Base-by-base conservation (phyloP, 2,797 vertebrate species). In the Alfaro cultratus region DNA sequence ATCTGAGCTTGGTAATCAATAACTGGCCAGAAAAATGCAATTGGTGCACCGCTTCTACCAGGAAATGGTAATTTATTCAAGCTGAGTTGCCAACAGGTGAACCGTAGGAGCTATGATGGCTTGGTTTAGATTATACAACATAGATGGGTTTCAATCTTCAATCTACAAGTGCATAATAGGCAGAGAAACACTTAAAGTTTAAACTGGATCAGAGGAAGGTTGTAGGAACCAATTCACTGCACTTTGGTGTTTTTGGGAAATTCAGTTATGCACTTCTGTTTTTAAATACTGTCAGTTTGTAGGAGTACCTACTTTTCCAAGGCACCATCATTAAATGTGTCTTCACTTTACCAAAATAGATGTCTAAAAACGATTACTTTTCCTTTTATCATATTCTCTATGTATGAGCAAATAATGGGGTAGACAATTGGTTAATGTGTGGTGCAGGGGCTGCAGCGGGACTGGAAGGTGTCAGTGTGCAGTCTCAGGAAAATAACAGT, bases 401-500 rank as follows among this genome's bases (percentile, higher is more conserved):
- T 60, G 74, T 34, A 4, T 3, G 1, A 23, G 16, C 13, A 34
- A 13, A 74, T 62, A 60, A 62, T 75, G 41, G 55, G 57, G 4
- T 11, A 13, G 39, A 75, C 74, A 55, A 70, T 70, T 15, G 67
- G 23, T 70, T n/a, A 41, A 55, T 51, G 34, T 55, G 49, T 51
- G 46, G 55, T 21, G 57, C 23, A 43, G 73, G n/a, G 41, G 53
- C 23, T 41, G 73, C 29, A 43, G 51, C 43, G 29, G 57, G 55
- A 62, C 26, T 29, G 43, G 53, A 75, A 75, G 74, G 55, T 75
- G 55, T 75, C 74, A 26, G 55, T 76, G 83, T 81, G 74, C 80
- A 64, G n/a, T 80, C 60, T 23, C 43, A 76, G 55, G 74, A 75
- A 77, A 75, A 82, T 75, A 83, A 60, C 67, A 34, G 53, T n/a